Base-by-base conservation (phyloP, 1,140 invertebrate species). In the Microplitis mediator region DNA sequence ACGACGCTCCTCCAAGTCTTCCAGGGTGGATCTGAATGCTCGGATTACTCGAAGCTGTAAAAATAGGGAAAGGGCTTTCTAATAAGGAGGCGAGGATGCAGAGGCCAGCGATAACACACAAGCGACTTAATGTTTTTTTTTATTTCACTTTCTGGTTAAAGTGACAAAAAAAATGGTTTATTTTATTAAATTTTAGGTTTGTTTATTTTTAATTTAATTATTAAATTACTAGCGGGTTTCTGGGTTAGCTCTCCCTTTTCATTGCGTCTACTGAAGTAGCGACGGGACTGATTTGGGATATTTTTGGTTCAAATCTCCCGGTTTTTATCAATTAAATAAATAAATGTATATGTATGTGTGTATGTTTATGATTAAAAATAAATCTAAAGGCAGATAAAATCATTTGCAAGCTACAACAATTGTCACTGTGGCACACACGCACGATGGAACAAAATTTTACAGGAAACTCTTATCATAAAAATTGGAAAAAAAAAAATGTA, bases 21-120 rank as follows among this genome's bases (percentile, higher is more conserved):
- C 98, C 91, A 99, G 91, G 85, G 95, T 98, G 84, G 97, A 98
- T 91, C 97, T 98, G 95, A 99, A 99, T 87, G 98, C 98, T 91
- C 97, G 95, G 90, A 99, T 98, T 90, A 99, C 98, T 90, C 98
- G 95, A 90, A 99, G 94, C 98, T 99, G 96, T 90, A 95, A 95
- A 93, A 91, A 91, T 84, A 90, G 89, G 89, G 84, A 86, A 69
- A 84, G 77, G 83, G 81, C 80, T 79, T 85, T 84, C 84, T 85
- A 85, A 23, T 85, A 80, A 85, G 84, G 84, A 85, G 79, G 83
- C 84, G 83, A 85, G 81, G 85, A 85, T 80, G 83, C 83, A 84
- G 64, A 72, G 81, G 82, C 84, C 80, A 86, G 81, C 83, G 71
- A 75, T 71, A 80, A 85, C 81, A 84, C 82, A 84, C 82, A 86